A percentile compares a stretch with the other conserved stretches of the same genome.
Conservation (phyloP, 2,113 vertebrate genomes). For the Geococcyx californianus region DNA sequence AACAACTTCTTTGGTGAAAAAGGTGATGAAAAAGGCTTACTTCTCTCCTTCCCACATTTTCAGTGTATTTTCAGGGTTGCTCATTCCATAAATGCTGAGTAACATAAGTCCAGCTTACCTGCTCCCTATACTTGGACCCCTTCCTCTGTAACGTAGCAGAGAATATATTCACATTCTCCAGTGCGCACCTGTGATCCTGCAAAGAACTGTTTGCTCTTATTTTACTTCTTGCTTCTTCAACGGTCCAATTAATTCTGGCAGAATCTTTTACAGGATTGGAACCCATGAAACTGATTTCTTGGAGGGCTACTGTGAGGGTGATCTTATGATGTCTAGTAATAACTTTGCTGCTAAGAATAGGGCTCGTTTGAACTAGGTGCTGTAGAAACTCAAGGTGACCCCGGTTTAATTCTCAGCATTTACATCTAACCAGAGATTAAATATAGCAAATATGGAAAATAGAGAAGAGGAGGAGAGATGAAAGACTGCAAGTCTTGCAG, state of each 20-base stretch:
- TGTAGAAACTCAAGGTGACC: constrained; percentile 41
- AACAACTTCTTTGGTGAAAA: not conserved
- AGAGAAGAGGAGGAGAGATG: not conserved
- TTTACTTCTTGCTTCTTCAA: not conserved
- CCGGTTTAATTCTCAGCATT: not conserved
- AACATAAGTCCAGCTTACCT: not conserved
- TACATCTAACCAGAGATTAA: constrained; percentile 51
- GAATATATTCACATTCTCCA: not conserved
- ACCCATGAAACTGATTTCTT: not conserved
- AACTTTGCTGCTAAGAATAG: constrained; percentile 13
- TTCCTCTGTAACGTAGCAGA: not conserved
- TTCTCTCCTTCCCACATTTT: not conserved
- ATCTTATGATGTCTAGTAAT: constrained; percentile 3
- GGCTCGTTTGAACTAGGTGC: constrained; percentile 9
- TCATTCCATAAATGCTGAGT: constrained; percentile 2
- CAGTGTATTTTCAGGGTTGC: not conserved
- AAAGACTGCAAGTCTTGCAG: not conserved
- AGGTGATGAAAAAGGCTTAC: not conserved
- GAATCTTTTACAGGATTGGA: not conserved
- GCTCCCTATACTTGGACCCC: constrained; percentile 1
- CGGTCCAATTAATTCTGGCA: not conserved
- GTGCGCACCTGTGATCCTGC: not conserved
- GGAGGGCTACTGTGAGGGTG: not conserved
- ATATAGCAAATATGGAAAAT: constrained; percentile 25
- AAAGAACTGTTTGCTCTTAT: not conserved